Evolutionary conservation across 2,888 invertebrate genomes (phyloP).

Genomic region (Drosophila maculinotata): DNA sequence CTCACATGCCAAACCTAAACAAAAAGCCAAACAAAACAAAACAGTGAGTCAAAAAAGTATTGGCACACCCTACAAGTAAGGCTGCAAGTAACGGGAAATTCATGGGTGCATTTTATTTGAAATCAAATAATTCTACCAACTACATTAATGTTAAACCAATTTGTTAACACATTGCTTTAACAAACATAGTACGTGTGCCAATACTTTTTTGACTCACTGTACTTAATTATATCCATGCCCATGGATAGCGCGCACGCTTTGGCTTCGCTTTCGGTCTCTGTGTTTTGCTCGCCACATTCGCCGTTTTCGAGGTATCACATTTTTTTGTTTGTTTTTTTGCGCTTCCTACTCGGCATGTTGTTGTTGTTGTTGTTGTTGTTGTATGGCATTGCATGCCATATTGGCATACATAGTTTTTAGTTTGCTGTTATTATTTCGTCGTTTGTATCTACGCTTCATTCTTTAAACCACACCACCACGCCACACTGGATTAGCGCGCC

Average conservation of each 20-base stretch:
- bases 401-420: no score
- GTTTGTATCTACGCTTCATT: conserved; percentile 23
- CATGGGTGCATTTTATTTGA: no score
- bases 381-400: conserved; percentile 14
- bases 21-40: conserved; percentile 13
- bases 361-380: conserved; percentile 17
- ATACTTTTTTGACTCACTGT: no score
- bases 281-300: conserved; percentile 66
- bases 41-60: conserved; percentile 2
- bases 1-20: conserved; percentile 41
- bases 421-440: conserved; percentile 10
- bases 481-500: conserved; percentile 19
- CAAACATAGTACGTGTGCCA: no score
- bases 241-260: conserved; percentile 34
- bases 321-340: conserved; percentile 38
- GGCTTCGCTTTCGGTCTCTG: conserved; percentile 32
- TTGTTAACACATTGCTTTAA: no score
- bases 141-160: no score
- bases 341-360: conserved; percentile 21
- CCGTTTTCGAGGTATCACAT: conserved; percentile 25
- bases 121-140: no score
- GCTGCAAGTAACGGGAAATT: no score
- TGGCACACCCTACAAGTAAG: no score
- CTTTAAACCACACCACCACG: conserved; percentile 1
- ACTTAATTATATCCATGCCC: conserved; percentile 35